These are phyloP conservation scores for Scylla paramamosain DNA, from an alignment of 1,140 invertebrate genomes.

Conservation along the genomic window DNA sequence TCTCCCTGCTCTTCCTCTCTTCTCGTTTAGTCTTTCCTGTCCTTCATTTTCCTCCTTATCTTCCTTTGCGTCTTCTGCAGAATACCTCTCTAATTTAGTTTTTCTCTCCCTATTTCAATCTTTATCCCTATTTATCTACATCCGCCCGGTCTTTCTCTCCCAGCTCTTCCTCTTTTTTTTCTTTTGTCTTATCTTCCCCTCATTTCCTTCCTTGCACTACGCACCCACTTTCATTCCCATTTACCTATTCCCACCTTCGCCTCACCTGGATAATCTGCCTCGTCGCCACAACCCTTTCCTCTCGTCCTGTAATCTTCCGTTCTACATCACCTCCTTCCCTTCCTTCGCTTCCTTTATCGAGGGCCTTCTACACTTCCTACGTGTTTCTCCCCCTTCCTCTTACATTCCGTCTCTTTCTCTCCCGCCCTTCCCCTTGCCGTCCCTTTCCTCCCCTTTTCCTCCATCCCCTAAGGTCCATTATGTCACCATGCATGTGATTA, in stretches of 20 bases:
- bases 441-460: background rate
- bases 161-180: background rate
- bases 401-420: background rate
- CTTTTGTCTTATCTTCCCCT: background rate
- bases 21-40: background rate
- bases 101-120: too few species aligned
- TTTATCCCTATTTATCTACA: too few species aligned
- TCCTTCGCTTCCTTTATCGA: background rate
- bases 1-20: background rate
- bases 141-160: too few species aligned
- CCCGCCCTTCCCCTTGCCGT: background rate
- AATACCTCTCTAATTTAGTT: too few species aligned
- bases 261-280: too few species aligned
- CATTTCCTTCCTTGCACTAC: background rate
- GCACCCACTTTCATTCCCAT: too few species aligned
- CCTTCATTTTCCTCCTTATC: background rate
- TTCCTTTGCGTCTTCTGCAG: background rate
- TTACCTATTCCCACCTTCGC: background rate
- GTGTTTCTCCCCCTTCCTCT: background rate
- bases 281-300: too few species aligned
- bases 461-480: slow-evolving; percentile 47
- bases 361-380: background rate
- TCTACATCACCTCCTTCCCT: too few species aligned
- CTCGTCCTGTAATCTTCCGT: too few species aligned
- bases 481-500: slow-evolving; percentile 63